phyloP scores from a whole-genome alignment of 2,797 vertebrate species.

The Microctenopoma steveboyesi region DNA sequence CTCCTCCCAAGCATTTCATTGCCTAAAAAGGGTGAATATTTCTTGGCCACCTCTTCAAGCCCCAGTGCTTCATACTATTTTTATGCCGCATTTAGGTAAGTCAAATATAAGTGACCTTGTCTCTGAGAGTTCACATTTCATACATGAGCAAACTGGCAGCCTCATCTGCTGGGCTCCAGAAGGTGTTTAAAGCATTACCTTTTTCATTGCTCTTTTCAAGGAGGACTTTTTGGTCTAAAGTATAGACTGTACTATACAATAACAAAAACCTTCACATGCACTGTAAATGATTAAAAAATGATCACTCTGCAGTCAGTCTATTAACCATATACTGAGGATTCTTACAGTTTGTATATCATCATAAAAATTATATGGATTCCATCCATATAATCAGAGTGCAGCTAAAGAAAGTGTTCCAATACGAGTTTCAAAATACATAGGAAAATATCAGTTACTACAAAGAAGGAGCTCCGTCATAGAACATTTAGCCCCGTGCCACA shows the following conservation, averaged over 20 bases:
- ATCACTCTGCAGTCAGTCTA: neutral
- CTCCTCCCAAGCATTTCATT: slow-evolving; percentile 47
- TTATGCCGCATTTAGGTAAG: slow-evolving; percentile 67
- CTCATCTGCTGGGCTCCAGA: slow-evolving; percentile 43
- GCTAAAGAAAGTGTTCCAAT: neutral
- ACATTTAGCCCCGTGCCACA: slow-evolving; percentile 25
- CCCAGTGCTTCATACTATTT: slow-evolving; percentile 56
- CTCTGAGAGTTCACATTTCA: slow-evolving; percentile 73
- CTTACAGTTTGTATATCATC: too few species aligned
- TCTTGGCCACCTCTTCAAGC: slow-evolving; percentile 46
- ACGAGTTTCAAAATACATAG: slow-evolving; percentile 6
- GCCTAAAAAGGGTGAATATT: slow-evolving; percentile 37
- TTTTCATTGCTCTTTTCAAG: slow-evolving; percentile 15
- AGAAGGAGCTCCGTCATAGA: slow-evolving; percentile 28
- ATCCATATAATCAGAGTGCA: neutral
- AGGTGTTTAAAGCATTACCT: slow-evolving; percentile 33
- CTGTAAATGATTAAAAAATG: neutral
- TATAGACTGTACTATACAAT: too few species aligned
- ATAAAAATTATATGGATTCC: neutral
- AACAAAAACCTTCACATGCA: too few species aligned
- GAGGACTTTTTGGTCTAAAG: slow-evolving; percentile 7
- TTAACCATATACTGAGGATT: neutral
- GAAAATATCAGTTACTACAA: neutral
- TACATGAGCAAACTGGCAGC: slow-evolving; percentile 58
- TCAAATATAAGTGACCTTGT: slow-evolving; percentile 73